Evolutionary conservation across 2,797 vertebrate genomes (phyloP).

Genomic region (Acanthornis magna): DNA sequence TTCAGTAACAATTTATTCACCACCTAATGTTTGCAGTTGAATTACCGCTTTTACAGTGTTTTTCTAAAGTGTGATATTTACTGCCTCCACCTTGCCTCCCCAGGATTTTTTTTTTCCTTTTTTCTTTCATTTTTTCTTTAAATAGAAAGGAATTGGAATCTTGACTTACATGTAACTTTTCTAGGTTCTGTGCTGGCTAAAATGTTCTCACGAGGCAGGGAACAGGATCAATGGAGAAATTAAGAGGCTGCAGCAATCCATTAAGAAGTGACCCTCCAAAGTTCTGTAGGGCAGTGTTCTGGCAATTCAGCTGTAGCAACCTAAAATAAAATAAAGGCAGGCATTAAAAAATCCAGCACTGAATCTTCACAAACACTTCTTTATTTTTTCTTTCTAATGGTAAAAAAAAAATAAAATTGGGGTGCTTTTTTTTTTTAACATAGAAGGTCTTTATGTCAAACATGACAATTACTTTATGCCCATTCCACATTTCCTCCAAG

Average conservation of each 20-base stretch:
- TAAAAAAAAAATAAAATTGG: not conserved
- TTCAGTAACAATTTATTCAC: slow-evolving; percentile 44
- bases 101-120: not conserved
- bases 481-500: not conserved
- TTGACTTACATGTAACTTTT: slow-evolving; percentile 80
- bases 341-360: not conserved
- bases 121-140: not conserved
- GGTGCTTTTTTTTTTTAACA: not conserved
- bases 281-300: slow-evolving; percentile 42
- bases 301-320: slow-evolving; percentile 58
- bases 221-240: slow-evolving; percentile 72
- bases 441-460: not conserved
- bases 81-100: not conserved
- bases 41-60: slow-evolving; percentile 47
- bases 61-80: slow-evolving; percentile 35
- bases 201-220: slow-evolving; percentile 74
- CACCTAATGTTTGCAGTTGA: slow-evolving; percentile 38
- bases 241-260: slow-evolving; percentile 75
- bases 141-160: slow-evolving; percentile 41
- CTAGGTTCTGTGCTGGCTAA: slow-evolving; percentile 77
- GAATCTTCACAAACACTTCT: not conserved
- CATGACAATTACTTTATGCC: not conserved
- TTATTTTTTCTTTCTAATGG: not conserved
- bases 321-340: slow-evolving; percentile 57
- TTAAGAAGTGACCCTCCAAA: slow-evolving; percentile 74